Conservation (phyloP, 2,113 vertebrate genomes). For the Datnioides undecimradiatus region DNA sequence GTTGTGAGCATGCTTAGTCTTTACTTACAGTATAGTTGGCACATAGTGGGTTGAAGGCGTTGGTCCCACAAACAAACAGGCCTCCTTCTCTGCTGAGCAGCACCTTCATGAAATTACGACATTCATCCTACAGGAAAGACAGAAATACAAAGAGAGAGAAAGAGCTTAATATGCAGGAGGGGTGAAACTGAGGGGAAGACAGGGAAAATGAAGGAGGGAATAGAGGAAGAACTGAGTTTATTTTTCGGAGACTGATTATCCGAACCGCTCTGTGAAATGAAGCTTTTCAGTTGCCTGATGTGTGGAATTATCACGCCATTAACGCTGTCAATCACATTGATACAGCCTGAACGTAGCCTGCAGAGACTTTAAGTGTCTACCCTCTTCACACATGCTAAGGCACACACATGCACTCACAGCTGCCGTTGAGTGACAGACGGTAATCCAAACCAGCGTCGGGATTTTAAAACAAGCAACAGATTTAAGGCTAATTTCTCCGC, state of each 20-base stretch:
- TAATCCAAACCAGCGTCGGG: conserved; percentile 62
- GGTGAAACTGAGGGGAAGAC: conserved; percentile 15
- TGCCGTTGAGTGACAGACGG: conserved; percentile 65
- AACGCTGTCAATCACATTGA: conserved; percentile 73
- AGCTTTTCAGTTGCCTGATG: conserved; percentile 73
- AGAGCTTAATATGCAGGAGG: conserved; percentile 27
- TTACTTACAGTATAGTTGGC: conserved; percentile 95
- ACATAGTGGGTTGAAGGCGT: conserved; percentile 96
- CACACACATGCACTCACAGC: background rate
- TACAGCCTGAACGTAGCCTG: conserved; percentile 55
- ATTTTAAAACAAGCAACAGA: conserved; percentile 63
- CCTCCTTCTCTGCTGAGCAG: conserved; percentile 89
- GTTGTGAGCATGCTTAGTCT: background rate
- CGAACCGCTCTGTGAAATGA: conserved; percentile 63
- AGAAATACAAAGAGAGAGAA: conserved; percentile 15
- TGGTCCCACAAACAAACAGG: conserved; percentile 95
- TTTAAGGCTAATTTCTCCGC: conserved; percentile 61
- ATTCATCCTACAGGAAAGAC: conserved; percentile 90
- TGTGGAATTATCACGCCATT: conserved; percentile 77
- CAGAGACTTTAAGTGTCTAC: conserved; percentile 50
- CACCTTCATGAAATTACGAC: conserved; percentile 96
- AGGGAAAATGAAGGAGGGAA: conserved; percentile 24
- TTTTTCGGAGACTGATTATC: conserved; percentile 65
- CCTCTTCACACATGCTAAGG: conserved; percentile 24
- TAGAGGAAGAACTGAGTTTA: conserved; percentile 18